Percentiles rank a stretch among this genome's conserved stretches.
These are phyloP conservation scores for Grallaria varia DNA, from an alignment of 2,113 vertebrate genomes.

Conservation along the genomic window DNA sequence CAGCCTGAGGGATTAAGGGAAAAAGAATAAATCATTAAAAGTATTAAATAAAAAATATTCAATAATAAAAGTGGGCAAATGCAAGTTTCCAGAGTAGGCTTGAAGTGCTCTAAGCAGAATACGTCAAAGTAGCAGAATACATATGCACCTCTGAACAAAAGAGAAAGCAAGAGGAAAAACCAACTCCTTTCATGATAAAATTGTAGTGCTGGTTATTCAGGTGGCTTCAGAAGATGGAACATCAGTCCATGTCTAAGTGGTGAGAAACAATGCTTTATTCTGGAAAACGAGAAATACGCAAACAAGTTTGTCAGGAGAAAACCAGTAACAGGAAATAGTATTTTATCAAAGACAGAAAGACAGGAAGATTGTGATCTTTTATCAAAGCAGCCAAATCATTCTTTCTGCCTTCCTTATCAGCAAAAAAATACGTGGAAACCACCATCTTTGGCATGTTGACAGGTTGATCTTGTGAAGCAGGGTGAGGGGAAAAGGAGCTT, in stretches of 20 bases:
- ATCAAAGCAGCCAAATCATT: background rate
- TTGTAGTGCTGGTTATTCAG: background rate
- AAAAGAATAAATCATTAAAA: background rate
- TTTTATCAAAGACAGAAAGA: background rate
- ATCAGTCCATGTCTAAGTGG: background rate
- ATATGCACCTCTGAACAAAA: background rate
- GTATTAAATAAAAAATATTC: background rate
- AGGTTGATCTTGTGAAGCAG: background rate
- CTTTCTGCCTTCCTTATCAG: background rate
- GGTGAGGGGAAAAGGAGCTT: background rate
- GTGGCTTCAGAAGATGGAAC: background rate
- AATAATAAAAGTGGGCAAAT: background rate
- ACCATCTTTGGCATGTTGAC: background rate
- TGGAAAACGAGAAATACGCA: background rate
- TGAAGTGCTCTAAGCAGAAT: background rate
- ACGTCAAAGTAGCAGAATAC: background rate
- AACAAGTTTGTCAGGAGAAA: background rate
- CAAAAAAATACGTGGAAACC: background rate
- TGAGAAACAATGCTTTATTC: background rate
- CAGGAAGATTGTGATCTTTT: background rate
- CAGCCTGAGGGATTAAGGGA: background rate
- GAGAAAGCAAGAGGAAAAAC: background rate
- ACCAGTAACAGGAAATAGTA: background rate
- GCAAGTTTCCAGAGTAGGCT: background rate
- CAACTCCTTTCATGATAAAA: background rate